phyloP scores from a whole-genome alignment of 2,797 vertebrate genomes.

The Alca torda region DNA sequence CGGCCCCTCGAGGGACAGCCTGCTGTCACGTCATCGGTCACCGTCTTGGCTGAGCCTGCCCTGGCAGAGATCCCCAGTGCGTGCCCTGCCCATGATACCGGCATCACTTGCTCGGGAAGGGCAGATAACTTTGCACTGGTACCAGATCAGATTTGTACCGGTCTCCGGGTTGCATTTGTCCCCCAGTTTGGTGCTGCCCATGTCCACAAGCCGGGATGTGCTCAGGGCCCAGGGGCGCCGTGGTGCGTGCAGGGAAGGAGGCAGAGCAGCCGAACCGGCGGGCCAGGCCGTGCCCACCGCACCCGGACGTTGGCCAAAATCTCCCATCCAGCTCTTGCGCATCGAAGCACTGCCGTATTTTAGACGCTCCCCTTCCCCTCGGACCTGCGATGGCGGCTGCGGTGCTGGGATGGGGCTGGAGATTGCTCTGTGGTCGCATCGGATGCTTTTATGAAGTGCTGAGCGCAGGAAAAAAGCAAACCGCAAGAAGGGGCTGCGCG shows the following conservation, averaged over 20 bases:
- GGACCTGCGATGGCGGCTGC: not conserved
- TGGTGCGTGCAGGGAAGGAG: fast-evolving
- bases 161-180: not conserved
- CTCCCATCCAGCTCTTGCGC: not conserved
- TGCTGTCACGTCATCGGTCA: fast-evolving
- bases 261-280: not conserved
- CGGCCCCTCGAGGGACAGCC: fast-evolving
- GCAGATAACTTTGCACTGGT: not conserved
- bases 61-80: not conserved
- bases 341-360: not conserved
- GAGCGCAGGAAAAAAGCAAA: constrained; percentile 42
- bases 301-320: not conserved
- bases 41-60: not conserved
- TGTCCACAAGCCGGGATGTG: fast-evolving
- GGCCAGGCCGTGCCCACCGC: not conserved
- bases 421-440: constrained; percentile 49
- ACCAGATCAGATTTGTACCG: not conserved
- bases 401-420: constrained; percentile 1
- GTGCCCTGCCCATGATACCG: fast-evolving
- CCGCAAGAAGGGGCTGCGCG: not conserved
- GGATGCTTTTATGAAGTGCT: constrained; percentile 44
- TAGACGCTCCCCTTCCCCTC: not conserved
- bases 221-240: fast-evolving
- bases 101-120: not conserved
- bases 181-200: fast-evolving